A percentile compares a stretch with the other conserved stretches of the same genome.
These are phyloP conservation scores for Paramormyrops hopkinsi DNA, from an alignment of 2,797 vertebrate species.

Conservation along the genomic window DNA sequence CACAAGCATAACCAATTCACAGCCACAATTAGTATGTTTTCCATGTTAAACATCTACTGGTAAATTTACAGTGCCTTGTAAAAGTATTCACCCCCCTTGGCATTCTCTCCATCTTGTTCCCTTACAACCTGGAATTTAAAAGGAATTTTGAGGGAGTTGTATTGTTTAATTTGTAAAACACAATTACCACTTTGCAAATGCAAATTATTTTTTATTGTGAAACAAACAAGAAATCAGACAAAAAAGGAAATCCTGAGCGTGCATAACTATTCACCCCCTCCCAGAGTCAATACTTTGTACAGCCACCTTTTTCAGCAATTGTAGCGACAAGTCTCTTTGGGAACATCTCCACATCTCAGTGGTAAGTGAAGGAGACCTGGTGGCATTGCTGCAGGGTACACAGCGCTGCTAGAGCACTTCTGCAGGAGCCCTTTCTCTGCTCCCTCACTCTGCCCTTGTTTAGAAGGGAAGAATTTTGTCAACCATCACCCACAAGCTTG, in stretches of 20 bases:
- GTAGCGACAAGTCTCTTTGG: not conserved
- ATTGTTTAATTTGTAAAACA: not conserved
- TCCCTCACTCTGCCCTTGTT: not conserved
- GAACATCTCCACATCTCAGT: conserved; percentile 45
- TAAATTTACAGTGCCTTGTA: not conserved
- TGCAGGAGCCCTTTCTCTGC: not conserved
- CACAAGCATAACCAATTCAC: not conserved
- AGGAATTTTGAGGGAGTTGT: not conserved
- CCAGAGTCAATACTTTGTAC: no score
- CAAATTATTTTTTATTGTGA: not conserved
- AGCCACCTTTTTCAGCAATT: no score
- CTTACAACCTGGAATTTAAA: not conserved
- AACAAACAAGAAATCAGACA: not conserved
- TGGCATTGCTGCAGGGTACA: not conserved
- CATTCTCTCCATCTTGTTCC: not conserved
- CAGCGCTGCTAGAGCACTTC: not conserved
- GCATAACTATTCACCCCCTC: no score
- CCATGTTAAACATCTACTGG: not conserved
- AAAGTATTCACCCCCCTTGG: not conserved
- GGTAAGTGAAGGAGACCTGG: conserved; percentile 53
- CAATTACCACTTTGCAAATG: not conserved
- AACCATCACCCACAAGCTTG: not conserved
- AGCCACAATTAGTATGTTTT: not conserved
- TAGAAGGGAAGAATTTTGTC: not conserved
- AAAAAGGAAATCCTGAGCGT: not conserved